Base-by-base conservation (phyloP, 2,113 vertebrate species). In the Cygnus atratus region DNA sequence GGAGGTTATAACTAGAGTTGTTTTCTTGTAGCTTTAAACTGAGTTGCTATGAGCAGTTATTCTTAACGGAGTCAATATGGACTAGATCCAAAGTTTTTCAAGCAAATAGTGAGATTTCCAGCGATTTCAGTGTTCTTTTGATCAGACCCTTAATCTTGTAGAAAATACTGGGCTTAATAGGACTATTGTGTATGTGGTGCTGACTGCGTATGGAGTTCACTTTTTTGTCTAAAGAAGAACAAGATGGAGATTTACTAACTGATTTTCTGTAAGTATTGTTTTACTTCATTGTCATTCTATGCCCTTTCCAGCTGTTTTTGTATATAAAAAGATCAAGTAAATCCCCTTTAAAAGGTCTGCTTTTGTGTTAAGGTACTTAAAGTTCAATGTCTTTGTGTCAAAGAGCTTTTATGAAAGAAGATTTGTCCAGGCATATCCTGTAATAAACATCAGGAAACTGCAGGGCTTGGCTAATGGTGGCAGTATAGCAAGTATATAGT, bases 381-480 rank as follows among this genome's bases (percentile, higher is more conserved):
- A 95, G 62, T 95, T 92, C 87, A 85, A 91, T 50, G 75, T 50
- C 74, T 94, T 73, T 88, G 59, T 93, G 70, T 83, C 80, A 90
- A 82, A 94, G 63, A 84, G 65, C 50, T 88, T 94, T 95, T 81
- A 74, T 90, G 71, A 96, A 95, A 90, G 76, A 91, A 78, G 82
- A 94, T 93, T 90, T 93, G 78, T 61, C 95, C 92, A 68, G 91
- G 54, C 76, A 77, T 95, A 91, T 87, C 80, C 78, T 95, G 87
- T 81, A 96, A 90, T 90, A 93, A 97, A 96, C 90, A 95, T 91
- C 95, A 96, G 93, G 75, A 90, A 94, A 83, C 86, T 91, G 54
- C 65, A 88, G 93, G 86, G 48, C 58, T 82, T 93, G 50, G 73
- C 58, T 90, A 79, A 28, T 88, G 55, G 54, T 92, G 58, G 67